A percentile compares a stretch with the other conserved stretches of the same genome.
phyloP scores from a whole-genome alignment of 2,797 vertebrate species.

The Sebastolobus alascanus region DNA sequence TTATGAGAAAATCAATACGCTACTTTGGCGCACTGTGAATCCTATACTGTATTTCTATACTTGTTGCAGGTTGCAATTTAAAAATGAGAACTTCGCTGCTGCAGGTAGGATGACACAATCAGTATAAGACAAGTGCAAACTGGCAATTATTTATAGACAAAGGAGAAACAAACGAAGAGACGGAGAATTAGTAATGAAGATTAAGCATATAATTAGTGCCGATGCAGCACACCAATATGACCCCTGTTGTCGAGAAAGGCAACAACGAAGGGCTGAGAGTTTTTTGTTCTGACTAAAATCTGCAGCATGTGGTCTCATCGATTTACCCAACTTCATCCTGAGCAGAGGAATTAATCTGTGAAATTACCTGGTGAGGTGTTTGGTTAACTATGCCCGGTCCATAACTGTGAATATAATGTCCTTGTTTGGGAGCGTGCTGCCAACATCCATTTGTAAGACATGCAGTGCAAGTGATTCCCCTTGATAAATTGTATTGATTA shows the following conservation, averaged over 20 bases:
- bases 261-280: neutral
- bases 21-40: neutral
- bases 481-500: conserved; percentile 19
- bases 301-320: conserved; percentile 15
- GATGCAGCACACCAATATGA: neutral
- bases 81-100: neutral
- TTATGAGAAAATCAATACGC: conserved; percentile 7
- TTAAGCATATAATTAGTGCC: conserved; percentile 2
- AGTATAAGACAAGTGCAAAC: neutral
- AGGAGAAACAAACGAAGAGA: neutral
- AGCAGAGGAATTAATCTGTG: conserved; percentile 9
- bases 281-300: neutral
- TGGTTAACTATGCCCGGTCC: neutral
- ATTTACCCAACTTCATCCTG: conserved; percentile 15
- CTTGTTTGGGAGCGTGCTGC: neutral
- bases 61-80: neutral
- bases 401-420: neutral
- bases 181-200: neutral
- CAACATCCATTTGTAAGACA: conserved; percentile 29
- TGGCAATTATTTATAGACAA: neutral
- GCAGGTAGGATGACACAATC: neutral
- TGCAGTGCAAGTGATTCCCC: conserved; percentile 5
- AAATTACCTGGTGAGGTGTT: conserved; percentile 15
- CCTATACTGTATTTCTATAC: neutral
- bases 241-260: neutral